Conservation (phyloP, 2,113 vertebrate species). For the Daubentonia madagascariensis region DNA sequence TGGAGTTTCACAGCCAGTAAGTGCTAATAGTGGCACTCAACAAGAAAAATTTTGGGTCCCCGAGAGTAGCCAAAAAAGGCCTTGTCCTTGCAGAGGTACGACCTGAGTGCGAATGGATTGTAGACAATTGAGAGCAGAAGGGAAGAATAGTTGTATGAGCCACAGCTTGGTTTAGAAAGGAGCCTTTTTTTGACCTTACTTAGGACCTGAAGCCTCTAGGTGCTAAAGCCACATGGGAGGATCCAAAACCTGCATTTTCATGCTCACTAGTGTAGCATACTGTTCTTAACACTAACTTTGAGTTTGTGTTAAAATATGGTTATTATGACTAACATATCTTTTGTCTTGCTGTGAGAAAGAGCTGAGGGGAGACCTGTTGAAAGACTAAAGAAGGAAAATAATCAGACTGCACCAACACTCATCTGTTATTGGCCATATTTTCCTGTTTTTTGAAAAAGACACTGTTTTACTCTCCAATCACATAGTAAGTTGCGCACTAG, state of each 20-base stretch:
- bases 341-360: neutral
- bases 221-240: neutral
- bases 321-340: neutral
- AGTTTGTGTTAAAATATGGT: neutral
- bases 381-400: constrained; percentile 14
- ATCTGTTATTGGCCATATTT: neutral
- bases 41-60: neutral
- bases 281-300: neutral
- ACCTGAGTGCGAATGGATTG: neutral
- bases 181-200: neutral
- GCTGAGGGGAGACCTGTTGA: neutral
- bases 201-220: neutral
- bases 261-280: neutral
- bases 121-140: neutral
- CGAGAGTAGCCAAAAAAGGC: neutral
- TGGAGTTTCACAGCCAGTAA: neutral
- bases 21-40: neutral
- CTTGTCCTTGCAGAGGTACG: neutral
- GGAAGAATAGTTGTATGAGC: neutral
- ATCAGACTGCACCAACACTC: neutral
- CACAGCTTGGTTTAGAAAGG: neutral
- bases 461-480: neutral
- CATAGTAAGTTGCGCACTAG: neutral
- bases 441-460: constrained; percentile 18
- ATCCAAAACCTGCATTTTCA: neutral